Percentiles rank a stretch among this genome's conserved stretches.
phyloP scores from a whole-genome alignment of 2,797 vertebrate genomes.

The Glyptemys insculpta region DNA sequence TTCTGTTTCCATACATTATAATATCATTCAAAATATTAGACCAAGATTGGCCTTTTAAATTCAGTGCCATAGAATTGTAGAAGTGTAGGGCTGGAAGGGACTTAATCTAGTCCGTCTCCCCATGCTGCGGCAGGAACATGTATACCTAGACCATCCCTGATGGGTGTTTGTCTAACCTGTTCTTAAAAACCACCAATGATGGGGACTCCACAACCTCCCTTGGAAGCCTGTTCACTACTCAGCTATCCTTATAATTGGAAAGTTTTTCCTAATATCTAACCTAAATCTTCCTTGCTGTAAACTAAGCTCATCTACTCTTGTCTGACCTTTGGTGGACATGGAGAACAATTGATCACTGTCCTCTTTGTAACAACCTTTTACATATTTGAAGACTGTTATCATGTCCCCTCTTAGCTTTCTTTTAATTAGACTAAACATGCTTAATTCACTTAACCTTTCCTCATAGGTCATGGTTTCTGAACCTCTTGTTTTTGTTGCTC shows the following conservation, averaged over 20 bases:
- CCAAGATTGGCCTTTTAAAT: slow-evolving; percentile 51
- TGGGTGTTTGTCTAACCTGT: background rate
- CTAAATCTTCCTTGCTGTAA: background rate
- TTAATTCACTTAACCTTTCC: background rate
- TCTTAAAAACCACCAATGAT: background rate
- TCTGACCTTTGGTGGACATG: background rate
- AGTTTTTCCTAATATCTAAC: background rate
- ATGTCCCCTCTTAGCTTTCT: background rate
- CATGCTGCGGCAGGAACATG: background rate
- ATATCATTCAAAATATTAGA: slow-evolving; percentile 46
- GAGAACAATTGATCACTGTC: background rate
- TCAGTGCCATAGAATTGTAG: slow-evolving; percentile 29
- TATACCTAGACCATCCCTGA: background rate
- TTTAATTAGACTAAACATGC: background rate
- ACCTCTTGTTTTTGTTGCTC: background rate
- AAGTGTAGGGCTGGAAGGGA: background rate
- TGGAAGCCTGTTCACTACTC: background rate
- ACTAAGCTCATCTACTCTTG: background rate
- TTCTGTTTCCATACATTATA: slow-evolving; percentile 39
- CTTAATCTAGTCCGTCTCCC: background rate
- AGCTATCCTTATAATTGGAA: background rate
- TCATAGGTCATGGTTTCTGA: background rate
- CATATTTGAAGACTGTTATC: background rate
- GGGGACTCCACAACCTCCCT: background rate
- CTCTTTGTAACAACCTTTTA: background rate